A percentile compares a stretch with the other conserved stretches of the same genome.
Conservation (phyloP, 1,140 invertebrate genomes). For the Drosophila athabasca region DNA sequence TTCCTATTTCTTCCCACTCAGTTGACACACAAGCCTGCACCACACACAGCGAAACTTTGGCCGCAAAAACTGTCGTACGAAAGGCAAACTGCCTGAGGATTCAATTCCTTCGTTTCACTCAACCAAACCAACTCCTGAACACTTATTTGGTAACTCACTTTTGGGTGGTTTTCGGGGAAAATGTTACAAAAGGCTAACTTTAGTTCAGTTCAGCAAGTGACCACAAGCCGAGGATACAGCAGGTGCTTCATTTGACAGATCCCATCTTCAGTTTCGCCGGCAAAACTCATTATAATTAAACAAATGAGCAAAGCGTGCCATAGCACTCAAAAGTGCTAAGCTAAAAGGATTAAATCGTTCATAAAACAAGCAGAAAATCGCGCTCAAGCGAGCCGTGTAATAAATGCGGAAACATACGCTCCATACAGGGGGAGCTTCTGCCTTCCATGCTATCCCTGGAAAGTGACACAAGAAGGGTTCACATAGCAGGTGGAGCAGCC, state of each 20-base stretch:
- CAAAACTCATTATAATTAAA: slow-evolving; percentile 66
- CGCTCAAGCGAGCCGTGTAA: slow-evolving; percentile 34
- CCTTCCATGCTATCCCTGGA: not conserved
- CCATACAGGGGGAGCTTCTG: slow-evolving; percentile 47
- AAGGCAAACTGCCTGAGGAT: not conserved
- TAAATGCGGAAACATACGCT: slow-evolving; percentile 61
- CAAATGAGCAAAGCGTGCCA: slow-evolving; percentile 52
- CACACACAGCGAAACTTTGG: slow-evolving; percentile 13
- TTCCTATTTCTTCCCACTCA: not conserved
- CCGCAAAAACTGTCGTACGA: no score
- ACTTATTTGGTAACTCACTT: not conserved
- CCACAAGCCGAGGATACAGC: slow-evolving; percentile 28
- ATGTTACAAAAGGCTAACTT: no score
- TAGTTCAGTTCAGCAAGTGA: slow-evolving; percentile 19
- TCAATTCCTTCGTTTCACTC: slow-evolving; percentile 20
- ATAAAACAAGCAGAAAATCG: slow-evolving; percentile 67
- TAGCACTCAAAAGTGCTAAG: slow-evolving; percentile 52
- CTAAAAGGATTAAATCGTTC: slow-evolving; percentile 70
- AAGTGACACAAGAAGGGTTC: slow-evolving; percentile 26
- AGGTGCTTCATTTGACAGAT: slow-evolving; percentile 33
- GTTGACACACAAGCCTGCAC: slow-evolving; percentile 2
- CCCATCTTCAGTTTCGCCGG: not conserved
- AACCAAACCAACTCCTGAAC: slow-evolving; percentile 4
- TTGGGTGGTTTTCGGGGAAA: slow-evolving; percentile 21
- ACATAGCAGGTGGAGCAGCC: no score